Evolutionary conservation across 2,113 vertebrate species (phyloP).

Genomic region (Ptychochromis oligacanthus): DNA sequence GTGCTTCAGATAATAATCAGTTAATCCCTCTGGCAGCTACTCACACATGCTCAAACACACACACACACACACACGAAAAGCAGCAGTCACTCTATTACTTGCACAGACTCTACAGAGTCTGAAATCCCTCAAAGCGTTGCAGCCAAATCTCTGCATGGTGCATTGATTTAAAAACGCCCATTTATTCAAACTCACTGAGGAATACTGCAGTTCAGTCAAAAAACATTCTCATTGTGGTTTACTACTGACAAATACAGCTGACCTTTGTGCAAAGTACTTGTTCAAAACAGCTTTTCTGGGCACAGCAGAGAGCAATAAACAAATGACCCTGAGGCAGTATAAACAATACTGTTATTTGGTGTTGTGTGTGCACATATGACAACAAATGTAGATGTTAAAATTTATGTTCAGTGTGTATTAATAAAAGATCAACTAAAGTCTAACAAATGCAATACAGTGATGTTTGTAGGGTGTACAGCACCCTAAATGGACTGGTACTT

Average conservation of each 20-base stretch:
- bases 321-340: background rate
- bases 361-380: background rate
- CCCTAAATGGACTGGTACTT: too few relatives aligned
- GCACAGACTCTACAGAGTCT: slow-evolving; percentile 25
- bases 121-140: slow-evolving; percentile 21
- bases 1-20: slow-evolving; percentile 35
- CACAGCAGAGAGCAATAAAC: slow-evolving; percentile 11
- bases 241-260: slow-evolving; percentile 39
- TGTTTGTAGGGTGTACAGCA: too few relatives aligned
- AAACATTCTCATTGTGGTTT: slow-evolving; percentile 31
- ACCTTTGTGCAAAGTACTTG: slow-evolving; percentile 49
- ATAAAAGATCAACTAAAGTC: background rate
- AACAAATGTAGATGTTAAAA: background rate
- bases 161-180: slow-evolving; percentile 58
- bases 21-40: background rate
- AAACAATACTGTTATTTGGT: slow-evolving; percentile 16
- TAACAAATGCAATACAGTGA: too few relatives aligned
- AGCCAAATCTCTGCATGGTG: slow-evolving; percentile 49
- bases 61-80: background rate
- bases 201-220: slow-evolving; percentile 35
- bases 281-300: slow-evolving; percentile 21
- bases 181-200: slow-evolving; percentile 55
- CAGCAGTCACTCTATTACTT: slow-evolving; percentile 26
- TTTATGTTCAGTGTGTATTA: background rate
- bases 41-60: background rate